These are phyloP conservation scores for Pipistrellus kuhlii DNA, from an alignment of 2,797 vertebrate genomes.

Conservation along the genomic window DNA sequence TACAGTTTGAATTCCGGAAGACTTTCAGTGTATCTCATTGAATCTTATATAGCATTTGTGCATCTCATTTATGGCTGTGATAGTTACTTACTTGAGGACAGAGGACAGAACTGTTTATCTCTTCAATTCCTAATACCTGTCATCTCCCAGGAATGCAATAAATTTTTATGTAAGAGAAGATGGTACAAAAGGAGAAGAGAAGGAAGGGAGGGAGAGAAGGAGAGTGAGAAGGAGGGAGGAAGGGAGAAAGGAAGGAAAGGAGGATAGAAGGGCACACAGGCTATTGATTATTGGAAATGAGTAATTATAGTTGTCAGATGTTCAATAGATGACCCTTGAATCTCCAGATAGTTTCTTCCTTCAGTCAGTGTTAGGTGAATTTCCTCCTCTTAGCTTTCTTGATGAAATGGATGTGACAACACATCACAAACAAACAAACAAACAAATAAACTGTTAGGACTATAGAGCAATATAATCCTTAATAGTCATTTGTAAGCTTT, in stretches of 20 bases:
- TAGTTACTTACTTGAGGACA: not conserved
- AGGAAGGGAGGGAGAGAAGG: not conserved
- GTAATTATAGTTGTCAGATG: not conserved
- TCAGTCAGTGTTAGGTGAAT: not conserved
- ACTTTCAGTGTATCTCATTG: slow-evolving; percentile 59
- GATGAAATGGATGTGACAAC: not conserved
- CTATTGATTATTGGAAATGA: not conserved
- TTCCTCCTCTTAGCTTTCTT: not conserved
- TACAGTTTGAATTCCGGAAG: slow-evolving; percentile 60
- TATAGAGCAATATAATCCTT: too few species aligned
- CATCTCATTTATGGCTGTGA: slow-evolving; percentile 32
- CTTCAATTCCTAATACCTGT: slow-evolving; percentile 1
- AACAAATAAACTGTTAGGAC: not conserved
- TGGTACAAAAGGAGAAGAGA: not conserved
- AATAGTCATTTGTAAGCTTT: too few species aligned
- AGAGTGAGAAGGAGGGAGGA: not conserved
- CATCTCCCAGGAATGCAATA: not conserved
- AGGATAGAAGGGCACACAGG: not conserved
- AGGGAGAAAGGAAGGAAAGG: not conserved
- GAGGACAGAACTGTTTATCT: slow-evolving; percentile 11
- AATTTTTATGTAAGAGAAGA: not conserved
- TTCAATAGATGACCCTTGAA: not conserved
- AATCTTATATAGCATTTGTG: slow-evolving; percentile 25
- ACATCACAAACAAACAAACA: not conserved
- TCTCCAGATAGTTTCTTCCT: slow-evolving; percentile 6